These are phyloP conservation scores for Chouioia cunea DNA, from an alignment of 2,888 invertebrate genomes.

Conservation along the genomic window DNA sequence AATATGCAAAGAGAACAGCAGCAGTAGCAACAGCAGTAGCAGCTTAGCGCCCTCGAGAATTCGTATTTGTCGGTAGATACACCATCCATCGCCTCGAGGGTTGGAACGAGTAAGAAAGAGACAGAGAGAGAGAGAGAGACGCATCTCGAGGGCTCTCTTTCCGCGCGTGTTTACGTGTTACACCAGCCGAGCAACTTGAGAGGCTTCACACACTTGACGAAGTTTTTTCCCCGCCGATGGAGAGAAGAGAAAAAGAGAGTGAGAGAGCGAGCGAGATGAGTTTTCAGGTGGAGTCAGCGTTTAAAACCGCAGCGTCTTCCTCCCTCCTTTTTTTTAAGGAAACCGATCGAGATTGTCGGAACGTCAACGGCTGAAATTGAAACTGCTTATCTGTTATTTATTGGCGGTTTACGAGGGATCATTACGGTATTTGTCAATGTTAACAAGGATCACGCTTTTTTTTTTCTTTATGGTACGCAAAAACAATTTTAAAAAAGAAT, in stretches of 20 bases:
- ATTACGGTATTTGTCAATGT: too few relatives aligned
- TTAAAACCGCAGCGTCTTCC: background rate
- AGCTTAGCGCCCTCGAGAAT: constrained; percentile 60
- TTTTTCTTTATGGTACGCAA: too few relatives aligned
- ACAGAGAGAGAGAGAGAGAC: background rate
- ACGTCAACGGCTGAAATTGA: background rate
- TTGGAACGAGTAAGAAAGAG: background rate
- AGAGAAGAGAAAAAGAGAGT: background rate
- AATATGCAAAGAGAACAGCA: constrained; percentile 30
- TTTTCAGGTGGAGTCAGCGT: background rate
- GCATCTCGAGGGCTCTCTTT: constrained; percentile 3
- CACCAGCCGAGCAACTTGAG: background rate
- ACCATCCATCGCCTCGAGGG: constrained; percentile 50
- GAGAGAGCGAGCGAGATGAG: background rate
- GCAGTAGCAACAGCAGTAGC: constrained; percentile 44
- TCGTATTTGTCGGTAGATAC: constrained; percentile 62
- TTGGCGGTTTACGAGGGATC: too few relatives aligned
- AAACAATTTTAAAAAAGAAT: too few relatives aligned
- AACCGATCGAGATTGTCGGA: background rate
- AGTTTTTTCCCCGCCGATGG: constrained; percentile 2
- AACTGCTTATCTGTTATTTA: too few relatives aligned
- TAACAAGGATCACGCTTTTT: too few relatives aligned
- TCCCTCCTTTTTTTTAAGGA: background rate
- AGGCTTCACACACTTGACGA: constrained; percentile 11
- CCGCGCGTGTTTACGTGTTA: constrained; percentile 1